Base-by-base conservation (phyloP, 2,113 vertebrate species). In the Callithrix jacchus region DNA sequence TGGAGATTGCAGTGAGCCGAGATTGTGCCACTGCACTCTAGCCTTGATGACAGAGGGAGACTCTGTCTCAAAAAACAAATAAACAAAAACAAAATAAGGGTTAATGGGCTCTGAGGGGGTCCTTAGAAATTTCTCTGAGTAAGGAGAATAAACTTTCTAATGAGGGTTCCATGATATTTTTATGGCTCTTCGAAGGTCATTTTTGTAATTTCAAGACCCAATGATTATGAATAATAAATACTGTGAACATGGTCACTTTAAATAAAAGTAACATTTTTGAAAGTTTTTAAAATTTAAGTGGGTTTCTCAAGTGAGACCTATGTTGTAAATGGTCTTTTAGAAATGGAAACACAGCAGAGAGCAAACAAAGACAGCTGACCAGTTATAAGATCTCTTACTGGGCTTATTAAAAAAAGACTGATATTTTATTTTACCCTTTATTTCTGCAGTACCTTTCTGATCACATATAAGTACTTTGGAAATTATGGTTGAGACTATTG, bases 261-360 rank as follows among this genome's bases (percentile, higher is more conserved):
- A 47, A 47, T 42, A 64, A 88, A 89, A 23, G 32, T 82, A 54
- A n/a, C n/a, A 52, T 64, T 80, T 89, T 92, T 52, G 45, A 82
- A 17, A 87, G 81, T 82, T 87, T 82, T 3, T 66, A 74, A 42
- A 86, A 61, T 80, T 61, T 80, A 42, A 92, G n/a, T n/a, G 20
- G 18, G 54, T 79, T 90, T 73, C 37, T 64, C 11, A 87, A 61
- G 25, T 80, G 64, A 87, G 49, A 87, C 16, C 11, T 27, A 27
- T 52, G 30, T 2, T 45, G 2, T n/a, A 87, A 71, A 8, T 95
- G 40, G 58, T 86, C 88, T 91, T 95, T 91, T 79, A 49, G 61
- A 80, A 71, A 61, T 49, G 40, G 35, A 80, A 91, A 71, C 14
- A 66, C 74, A 49, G 64, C 49, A 81, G 42, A 87, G 58, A 82